A percentile compares a stretch with the other conserved stretches of the same genome.
Evolutionary conservation across 2,113 vertebrate genomes (phyloP).

Genomic region (Hydrochoerus hydrochaeris): DNA sequence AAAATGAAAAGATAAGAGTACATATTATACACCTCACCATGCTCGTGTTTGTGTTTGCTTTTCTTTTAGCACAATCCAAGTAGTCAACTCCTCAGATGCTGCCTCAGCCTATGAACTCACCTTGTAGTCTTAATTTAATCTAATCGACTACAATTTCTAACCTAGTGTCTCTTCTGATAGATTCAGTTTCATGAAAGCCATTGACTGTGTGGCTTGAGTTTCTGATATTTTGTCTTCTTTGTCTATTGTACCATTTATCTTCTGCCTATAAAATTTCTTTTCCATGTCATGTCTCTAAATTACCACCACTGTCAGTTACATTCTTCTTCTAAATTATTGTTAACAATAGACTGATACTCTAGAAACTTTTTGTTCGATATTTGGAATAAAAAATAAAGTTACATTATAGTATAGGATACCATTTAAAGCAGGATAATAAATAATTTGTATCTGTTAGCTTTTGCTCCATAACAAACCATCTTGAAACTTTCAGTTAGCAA

Average conservation of each 20-base stretch:
- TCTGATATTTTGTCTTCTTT: slow-evolving; percentile 11
- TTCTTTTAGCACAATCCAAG: not conserved
- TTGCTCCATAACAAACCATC: not conserved
- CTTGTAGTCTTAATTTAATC: slow-evolving; percentile 10
- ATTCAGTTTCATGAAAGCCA: slow-evolving; percentile 2
- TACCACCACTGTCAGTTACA: not conserved
- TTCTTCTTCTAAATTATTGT: slow-evolving; percentile 11
- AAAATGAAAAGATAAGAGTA: not conserved
- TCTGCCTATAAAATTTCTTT: not conserved
- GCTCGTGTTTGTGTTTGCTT: not conserved
- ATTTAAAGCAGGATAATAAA: not conserved
- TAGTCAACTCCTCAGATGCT: not conserved
- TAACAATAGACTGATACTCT: not conserved
- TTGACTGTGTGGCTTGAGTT: not conserved
- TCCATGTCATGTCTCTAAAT: not conserved
- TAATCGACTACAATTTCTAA: not conserved
- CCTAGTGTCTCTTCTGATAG: not conserved
- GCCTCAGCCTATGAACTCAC: not conserved
- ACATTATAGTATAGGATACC: not conserved
- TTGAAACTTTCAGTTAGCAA: not conserved
- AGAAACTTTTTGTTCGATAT: not conserved
- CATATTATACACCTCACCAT: not conserved
- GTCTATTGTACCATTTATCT: not conserved
- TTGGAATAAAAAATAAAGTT: not conserved
- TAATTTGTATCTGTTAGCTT: slow-evolving; percentile 12